Evolutionary conservation across 2,888 invertebrate species (phyloP).

Genomic region (Nebria brevicollis): DNA sequence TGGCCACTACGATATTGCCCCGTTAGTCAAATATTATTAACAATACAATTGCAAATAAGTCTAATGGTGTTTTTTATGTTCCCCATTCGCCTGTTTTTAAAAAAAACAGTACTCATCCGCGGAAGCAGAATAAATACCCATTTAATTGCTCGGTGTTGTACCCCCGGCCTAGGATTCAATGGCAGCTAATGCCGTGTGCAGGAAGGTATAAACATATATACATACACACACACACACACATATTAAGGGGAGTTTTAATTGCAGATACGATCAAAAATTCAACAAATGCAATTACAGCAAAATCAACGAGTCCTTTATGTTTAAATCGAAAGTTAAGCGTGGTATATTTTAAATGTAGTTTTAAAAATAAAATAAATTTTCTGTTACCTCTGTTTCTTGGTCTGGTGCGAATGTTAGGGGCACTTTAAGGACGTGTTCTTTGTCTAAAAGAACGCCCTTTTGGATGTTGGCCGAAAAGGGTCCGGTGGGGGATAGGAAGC

Average conservation of each 20-base stretch:
- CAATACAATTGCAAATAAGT: not conserved
- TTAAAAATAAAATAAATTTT: not conserved
- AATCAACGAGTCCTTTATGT: conserved; percentile 20
- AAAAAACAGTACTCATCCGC: not conserved
- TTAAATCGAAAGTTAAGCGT: conserved; percentile 22
- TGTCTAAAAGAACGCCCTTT: conserved; percentile 18
- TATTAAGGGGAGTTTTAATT: not conserved
- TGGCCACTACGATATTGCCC: conserved; percentile 59
- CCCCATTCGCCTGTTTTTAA: too few species aligned
- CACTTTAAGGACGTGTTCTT: conserved; percentile 51
- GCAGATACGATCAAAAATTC: conserved; percentile 12
- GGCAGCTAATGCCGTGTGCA: conserved; percentile 59
- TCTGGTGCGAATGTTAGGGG: conserved; percentile 53
- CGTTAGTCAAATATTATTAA: not conserved
- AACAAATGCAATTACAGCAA: conserved; percentile 21
- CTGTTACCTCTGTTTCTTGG: conserved; percentile 48
- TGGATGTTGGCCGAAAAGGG: conserved; percentile 25
- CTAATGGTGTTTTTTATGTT: too few species aligned
- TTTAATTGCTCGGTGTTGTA: conserved; percentile 55
- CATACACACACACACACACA: not conserved
- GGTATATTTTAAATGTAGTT: conserved; percentile 2
- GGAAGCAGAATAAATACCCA: conserved; percentile 49
- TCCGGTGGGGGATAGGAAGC: conserved; percentile 10
- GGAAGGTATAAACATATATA: conserved; percentile 55
- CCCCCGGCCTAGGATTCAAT: conserved; percentile 54